phyloP scores from a whole-genome alignment of 35 echinoderm and acorn worm species.

The Patiria miniata region DNA sequence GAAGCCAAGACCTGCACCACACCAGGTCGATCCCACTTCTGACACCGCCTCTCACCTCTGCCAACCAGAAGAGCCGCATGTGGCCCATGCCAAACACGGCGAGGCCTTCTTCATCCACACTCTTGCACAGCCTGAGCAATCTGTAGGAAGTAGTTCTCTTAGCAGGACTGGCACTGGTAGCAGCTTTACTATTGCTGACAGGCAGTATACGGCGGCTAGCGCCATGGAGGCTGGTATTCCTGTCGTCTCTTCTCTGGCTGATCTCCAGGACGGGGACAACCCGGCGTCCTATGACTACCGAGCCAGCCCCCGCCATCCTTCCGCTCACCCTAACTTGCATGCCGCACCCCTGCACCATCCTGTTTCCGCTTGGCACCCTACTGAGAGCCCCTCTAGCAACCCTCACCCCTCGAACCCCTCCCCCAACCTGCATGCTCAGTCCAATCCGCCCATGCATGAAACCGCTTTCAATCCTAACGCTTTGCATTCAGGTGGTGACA shows the following conservation, averaged over 20 bases:
- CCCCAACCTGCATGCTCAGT: slow-evolving; percentile 10
- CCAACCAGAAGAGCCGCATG: slow-evolving; percentile 35
- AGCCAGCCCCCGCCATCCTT: slow-evolving; percentile 30
- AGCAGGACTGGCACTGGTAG: slow-evolving; percentile 42
- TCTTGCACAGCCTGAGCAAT: slow-evolving; percentile 5
- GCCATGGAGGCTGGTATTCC: slow-evolving; percentile 78
- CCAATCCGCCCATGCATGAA: slow-evolving; percentile 30
- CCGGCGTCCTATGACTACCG: slow-evolving; percentile 12
- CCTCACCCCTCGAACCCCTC: slow-evolving; percentile 38
- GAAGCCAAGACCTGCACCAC: slow-evolving; percentile 11
- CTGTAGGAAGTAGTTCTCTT: slow-evolving; percentile 7
- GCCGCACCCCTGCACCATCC: slow-evolving; percentile 24
- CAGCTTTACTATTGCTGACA: slow-evolving; percentile 77
- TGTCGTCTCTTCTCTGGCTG: slow-evolving; percentile 63
- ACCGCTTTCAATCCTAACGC: slow-evolving; percentile 17
- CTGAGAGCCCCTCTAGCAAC: slow-evolving; percentile 30
- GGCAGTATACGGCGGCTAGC: slow-evolving; percentile 49
- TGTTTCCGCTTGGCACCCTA: slow-evolving; percentile 44
- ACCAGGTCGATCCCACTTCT: slow-evolving; percentile 14
- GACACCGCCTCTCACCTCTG: slow-evolving; percentile 16
- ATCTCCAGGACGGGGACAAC: slow-evolving; percentile 1
- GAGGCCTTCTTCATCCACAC: slow-evolving; percentile 80
- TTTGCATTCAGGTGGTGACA: slow-evolving; percentile 18
- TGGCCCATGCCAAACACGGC: slow-evolving; percentile 67
- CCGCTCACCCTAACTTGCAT: slow-evolving; percentile 50